Evolutionary conservation across 1,140 invertebrate genomes (phyloP), one percentile per base, ranked within the genome.

Genomic region (Pantala flavescens): DNA sequence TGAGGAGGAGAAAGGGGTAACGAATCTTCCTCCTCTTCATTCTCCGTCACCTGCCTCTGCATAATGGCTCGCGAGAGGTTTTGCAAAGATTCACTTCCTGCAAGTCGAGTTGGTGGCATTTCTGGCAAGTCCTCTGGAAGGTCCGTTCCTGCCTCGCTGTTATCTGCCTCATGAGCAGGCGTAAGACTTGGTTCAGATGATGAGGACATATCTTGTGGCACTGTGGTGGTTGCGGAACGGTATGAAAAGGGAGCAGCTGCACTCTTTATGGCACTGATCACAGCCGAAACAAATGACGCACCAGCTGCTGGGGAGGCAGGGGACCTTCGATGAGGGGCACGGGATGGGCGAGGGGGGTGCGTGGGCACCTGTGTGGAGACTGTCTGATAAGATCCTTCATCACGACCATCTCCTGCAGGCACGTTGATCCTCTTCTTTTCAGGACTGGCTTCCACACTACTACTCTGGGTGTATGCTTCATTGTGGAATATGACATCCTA

Each of bases 401-500:
- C 55, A 70, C 16, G 43, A 73, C 21, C 85, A 21, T 83, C 84
- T 77, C 86, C 85, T 77, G 86, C 86, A 24, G 76, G 79, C 74
- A 81, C 82, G 73, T 81, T 83, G 74, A 73, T 79, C 84, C 77
- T 74, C 82, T 84, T 9, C 83, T 83, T 86, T 63, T 88, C 86
- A 2, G 86, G 87, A 79, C 86, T 88, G 7, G 84, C 85, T 73
- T 88, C 87, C 19, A 84, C 81, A 78, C 86, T 87, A 77, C 85
- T 86, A 77, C 87, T 86, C 77, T 87, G 84, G 80, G 87, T 88
- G 80, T 88, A 90, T 0, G 87, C 89, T 79, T 92, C 90, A 75
- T 91, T 91, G 79, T 91, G 89, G 81, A 89, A 92, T 73, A 91
- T 87, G 70, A 90, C 87, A 78, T 90, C 89, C 88, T 90, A 76